These are phyloP conservation scores for Hydractinia symbiolongicarpus DNA, from an alignment of 30 jellyfish, hydroid and myxozoan species.

Conservation along the genomic window DNA sequence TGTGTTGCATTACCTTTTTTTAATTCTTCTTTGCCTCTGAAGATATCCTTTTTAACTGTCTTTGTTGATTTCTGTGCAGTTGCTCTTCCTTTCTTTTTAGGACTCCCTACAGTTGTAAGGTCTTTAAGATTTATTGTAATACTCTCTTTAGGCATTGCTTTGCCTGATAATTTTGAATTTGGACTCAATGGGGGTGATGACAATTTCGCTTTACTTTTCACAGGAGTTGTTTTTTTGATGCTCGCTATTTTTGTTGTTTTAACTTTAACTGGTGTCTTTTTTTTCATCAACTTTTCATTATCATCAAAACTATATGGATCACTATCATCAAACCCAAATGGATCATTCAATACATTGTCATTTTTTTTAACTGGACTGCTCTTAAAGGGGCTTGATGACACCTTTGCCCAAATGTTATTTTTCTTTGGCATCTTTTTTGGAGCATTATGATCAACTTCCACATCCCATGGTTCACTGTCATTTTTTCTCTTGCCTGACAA, in stretches of 20 bases:
- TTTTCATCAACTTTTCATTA: too few species aligned
- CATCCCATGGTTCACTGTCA: constrained; percentile 1
- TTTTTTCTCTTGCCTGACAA: not conserved
- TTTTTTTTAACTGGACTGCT: not conserved
- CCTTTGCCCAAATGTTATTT: constrained; percentile 1
- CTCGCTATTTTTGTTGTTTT: not conserved
- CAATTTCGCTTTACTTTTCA: not conserved
- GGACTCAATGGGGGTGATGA: constrained; percentile 2
- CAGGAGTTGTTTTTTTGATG: not conserved
- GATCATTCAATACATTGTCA: not conserved
- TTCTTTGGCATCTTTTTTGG: not conserved
- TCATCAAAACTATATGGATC: not conserved
- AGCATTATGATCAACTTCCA: not conserved
- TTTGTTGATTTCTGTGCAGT: not conserved
- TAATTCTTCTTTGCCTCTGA: not conserved
- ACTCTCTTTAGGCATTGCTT: not conserved
- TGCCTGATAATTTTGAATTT: not conserved
- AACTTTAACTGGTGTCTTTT: not conserved
- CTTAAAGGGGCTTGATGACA: not conserved
- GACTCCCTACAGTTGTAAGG: not conserved
- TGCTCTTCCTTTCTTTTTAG: not conserved
- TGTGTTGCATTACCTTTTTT: not conserved
- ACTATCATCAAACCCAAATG: not conserved
- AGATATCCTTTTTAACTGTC: not conserved
- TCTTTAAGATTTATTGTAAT: not conserved